Base-by-base conservation (phyloP, 2,797 vertebrate genomes). In the Coreius guichenoti region DNA sequence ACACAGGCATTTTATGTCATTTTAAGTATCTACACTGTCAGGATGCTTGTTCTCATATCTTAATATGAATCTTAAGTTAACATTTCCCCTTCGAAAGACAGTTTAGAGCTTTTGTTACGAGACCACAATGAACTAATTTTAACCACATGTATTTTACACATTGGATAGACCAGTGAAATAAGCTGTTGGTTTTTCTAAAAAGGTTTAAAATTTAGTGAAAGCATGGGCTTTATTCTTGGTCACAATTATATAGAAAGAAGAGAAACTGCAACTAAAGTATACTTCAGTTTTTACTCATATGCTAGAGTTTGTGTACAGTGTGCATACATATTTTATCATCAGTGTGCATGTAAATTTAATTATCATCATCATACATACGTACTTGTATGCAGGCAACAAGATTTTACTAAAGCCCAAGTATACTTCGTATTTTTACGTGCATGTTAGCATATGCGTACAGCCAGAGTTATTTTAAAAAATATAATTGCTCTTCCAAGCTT, bases 1-100 rank as follows among this genome's bases (percentile, higher is more conserved):
- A 75, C 39, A 47, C 39, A 61, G 81, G 49, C 26, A 16, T 74
- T 14, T 19, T 39, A 31, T 19, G 19, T 63, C 2, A 63, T 63
- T 63, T 63, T 63, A 45, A 73, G 29, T 12, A 72, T 33, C 19
- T 74, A 31, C n/a, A 43, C 49, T 43, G 58, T 81, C 49, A 70
- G 19, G 5, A 19, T 19, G 8, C 54, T 61, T 26, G 8, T 56
- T 45, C 36, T 19, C 69, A 63, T 17, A 73, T 61, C 26, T 54
- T 74, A 16, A 61, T 75, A 43, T 51, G 21, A 51, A 83, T 49
- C 58, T 67, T 33, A 31, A 31, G 26, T n/a, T 83, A 75, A 49
- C 3, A 1, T 14, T 70, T 17, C 13, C 43, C 14, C 7, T 47
- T 45, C 3, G 3, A 72, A 72, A 45, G 23, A 26, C n/a, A 65